Conservation (phyloP, 1,140 invertebrate genomes). For the Idris sp. region DNA sequence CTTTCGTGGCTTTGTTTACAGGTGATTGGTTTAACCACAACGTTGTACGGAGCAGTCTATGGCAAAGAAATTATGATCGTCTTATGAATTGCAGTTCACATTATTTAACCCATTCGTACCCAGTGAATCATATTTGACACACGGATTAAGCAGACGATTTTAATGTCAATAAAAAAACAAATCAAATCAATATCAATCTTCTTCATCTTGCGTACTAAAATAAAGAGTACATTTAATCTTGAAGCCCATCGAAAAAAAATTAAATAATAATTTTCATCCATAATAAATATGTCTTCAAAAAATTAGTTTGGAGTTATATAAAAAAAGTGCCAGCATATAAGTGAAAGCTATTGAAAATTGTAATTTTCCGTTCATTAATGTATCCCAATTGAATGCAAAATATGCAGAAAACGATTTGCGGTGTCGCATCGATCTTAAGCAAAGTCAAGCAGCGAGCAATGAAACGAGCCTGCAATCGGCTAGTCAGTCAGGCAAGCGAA, state of each 20-base stretch:
- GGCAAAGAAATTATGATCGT: constrained; percentile 31
- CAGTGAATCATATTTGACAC: constrained; percentile 34
- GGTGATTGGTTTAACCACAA: constrained; percentile 42
- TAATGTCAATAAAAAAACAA: constrained; percentile 10
- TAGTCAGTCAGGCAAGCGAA: constrained; percentile 56
- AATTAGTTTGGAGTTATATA: too few relatives aligned
- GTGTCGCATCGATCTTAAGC: constrained; percentile 69
- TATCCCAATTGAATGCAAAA: constrained; percentile 40
- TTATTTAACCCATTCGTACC: constrained; percentile 36
- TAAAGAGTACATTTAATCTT: too few relatives aligned
- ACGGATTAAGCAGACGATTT: constrained; percentile 16
- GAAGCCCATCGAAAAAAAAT: too few relatives aligned
- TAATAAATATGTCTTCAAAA: too few relatives aligned
- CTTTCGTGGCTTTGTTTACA: constrained; percentile 26
- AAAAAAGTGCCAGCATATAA: too few relatives aligned
- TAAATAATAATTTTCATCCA: too few relatives aligned
- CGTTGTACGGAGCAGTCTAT: constrained; percentile 19
- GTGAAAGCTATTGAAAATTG: constrained; percentile 24
- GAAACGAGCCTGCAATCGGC: constrained; percentile 60
- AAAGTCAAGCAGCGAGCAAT: constrained; percentile 58
- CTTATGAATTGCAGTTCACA: constrained; percentile 38
- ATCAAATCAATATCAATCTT: constrained; percentile 6
- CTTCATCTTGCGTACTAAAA: too few relatives aligned
- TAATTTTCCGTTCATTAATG: constrained; percentile 51
- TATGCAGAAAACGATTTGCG: constrained; percentile 55